Percentiles rank a stretch among this genome's conserved stretches.
These are phyloP conservation scores for Ophthalmotilapia sp. DNA, from an alignment of 2,113 vertebrate species.

Conservation along the genomic window DNA sequence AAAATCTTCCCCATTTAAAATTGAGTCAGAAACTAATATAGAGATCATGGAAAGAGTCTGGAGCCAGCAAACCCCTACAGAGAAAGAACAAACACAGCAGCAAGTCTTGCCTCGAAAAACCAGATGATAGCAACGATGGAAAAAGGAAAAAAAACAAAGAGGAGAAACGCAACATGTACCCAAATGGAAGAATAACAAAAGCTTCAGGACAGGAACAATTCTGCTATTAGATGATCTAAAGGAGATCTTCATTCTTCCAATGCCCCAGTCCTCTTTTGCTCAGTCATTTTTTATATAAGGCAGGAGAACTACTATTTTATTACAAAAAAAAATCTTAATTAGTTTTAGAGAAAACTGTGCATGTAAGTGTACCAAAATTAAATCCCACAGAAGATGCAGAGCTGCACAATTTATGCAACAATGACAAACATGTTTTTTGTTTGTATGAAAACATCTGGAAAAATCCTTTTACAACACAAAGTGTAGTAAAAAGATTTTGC, in stretches of 20 bases:
- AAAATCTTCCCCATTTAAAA: neutral
- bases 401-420: slow-evolving; percentile 18
- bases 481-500: neutral
- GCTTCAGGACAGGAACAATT: slow-evolving; percentile 5
- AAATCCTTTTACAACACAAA: neutral
- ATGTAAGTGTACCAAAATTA: neutral
- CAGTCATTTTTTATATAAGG: neutral
- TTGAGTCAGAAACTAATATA: neutral
- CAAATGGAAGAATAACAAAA: slow-evolving; percentile 11
- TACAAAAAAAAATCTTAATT: neutral
- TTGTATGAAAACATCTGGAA: neutral
- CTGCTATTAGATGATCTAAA: neutral
- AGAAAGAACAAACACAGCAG: slow-evolving; percentile 29
- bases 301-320: neutral
- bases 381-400: neutral
- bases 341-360: slow-evolving; percentile 10
- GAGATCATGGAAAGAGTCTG: neutral
- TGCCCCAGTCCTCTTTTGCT: neutral
- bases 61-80: slow-evolving; percentile 21
- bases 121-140: slow-evolving; percentile 29
- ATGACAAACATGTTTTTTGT: neutral
- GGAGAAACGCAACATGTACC: neutral
- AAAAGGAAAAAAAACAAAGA: slow-evolving; percentile 16
- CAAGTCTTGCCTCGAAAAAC: slow-evolving; percentile 12
- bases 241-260: slow-evolving; percentile 25